These are phyloP conservation scores for Spondyliosoma cantharus DNA, from an alignment of 2,797 vertebrate species.

Conservation along the genomic window DNA sequence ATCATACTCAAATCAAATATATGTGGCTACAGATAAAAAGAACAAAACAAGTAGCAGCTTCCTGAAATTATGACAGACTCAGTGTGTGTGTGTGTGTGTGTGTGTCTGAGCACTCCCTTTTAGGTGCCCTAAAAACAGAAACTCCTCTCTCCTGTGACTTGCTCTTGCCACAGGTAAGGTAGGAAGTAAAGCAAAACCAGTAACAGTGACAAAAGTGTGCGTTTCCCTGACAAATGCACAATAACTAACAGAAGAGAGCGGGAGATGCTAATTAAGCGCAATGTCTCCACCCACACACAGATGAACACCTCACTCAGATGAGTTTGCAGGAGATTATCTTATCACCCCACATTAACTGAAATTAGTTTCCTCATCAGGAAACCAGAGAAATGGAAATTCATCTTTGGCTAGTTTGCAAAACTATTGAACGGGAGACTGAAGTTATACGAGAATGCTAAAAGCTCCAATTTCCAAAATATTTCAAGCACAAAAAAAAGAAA, in stretches of 20 bases:
- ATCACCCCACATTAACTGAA: slow-evolving; percentile 1
- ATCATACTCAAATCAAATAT: not conserved
- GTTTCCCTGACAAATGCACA: not conserved
- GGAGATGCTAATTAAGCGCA: slow-evolving; percentile 8
- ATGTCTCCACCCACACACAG: not conserved
- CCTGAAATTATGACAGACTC: not conserved
- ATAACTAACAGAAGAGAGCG: not conserved
- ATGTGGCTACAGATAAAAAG: not conserved
- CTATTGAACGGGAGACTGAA: not conserved
- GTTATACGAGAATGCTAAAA: not conserved
- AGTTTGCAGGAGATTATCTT: not conserved
- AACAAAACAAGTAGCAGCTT: not conserved
- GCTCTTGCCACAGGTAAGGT: not conserved
- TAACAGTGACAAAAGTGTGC: not conserved
- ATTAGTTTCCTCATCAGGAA: slow-evolving; percentile 9
- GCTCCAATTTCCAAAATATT: not conserved
- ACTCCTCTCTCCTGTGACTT: not conserved
- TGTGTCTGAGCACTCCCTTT: not conserved
- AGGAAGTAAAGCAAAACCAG: not conserved
- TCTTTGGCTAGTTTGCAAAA: slow-evolving; percentile 1
- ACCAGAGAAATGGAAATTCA: not conserved
- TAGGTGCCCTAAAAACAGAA: not conserved
- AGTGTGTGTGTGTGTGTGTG: not conserved
- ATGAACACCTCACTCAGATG: not conserved
- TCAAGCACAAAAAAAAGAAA: not conserved